phyloP scores from a whole-genome alignment of 2,888 invertebrate genomes.

The Chrysolina americana region DNA sequence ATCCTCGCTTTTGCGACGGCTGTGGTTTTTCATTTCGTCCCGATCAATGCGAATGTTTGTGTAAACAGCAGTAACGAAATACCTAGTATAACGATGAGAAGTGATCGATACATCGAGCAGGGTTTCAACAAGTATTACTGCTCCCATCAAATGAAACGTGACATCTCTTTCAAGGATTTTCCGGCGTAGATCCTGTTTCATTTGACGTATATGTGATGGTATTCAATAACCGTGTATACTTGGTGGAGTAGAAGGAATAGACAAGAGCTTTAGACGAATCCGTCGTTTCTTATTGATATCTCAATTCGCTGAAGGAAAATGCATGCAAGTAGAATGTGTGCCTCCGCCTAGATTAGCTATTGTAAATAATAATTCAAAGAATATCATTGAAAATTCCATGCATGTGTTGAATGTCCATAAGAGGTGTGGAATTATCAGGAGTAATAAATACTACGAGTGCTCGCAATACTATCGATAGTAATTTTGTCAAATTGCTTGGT shows the following conservation, averaged over 20 bases:
- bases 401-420: no score
- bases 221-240: neutral
- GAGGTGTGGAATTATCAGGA: no score
- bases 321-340: no score
- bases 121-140: neutral
- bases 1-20: neutral
- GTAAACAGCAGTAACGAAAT: slow-evolving; percentile 1
- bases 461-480: no score
- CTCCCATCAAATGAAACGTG: slow-evolving; percentile 1
- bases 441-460: no score
- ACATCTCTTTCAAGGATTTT: slow-evolving; percentile 1
- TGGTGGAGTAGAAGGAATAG: neutral
- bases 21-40: neutral
- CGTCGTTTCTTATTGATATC: neutral
- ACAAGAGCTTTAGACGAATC: no score
- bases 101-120: slow-evolving; percentile 4
- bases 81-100: neutral
- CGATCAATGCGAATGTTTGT: slow-evolving; percentile 1
- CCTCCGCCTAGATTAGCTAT: no score
- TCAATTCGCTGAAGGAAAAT: no score
- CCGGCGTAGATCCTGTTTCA: neutral
- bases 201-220: neutral
- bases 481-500: no score
- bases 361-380: no score
- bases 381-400: no score